These are phyloP conservation scores for Perognathus longimembris DNA, from an alignment of 2,113 vertebrate genomes.

Conservation along the genomic window DNA sequence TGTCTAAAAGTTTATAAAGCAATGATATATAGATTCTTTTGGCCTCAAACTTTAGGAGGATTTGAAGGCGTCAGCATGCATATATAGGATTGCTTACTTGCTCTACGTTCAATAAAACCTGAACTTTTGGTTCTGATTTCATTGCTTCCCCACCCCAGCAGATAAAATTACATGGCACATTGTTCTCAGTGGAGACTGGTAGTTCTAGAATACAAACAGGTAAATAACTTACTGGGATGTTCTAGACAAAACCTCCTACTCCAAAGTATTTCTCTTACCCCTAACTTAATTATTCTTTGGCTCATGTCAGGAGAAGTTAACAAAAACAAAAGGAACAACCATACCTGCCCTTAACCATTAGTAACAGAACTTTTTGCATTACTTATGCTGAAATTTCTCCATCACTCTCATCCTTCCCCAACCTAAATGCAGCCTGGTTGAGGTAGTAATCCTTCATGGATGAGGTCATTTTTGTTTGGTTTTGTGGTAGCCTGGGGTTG, in stretches of 20 bases:
- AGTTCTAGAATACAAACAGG: neutral
- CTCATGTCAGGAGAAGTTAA: neutral
- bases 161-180: neutral
- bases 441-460: too few species aligned
- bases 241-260: neutral
- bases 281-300: neutral
- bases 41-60: neutral
- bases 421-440: neutral
- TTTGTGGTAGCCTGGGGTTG: too few species aligned
- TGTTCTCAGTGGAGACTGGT: neutral
- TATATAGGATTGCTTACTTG: too few species aligned
- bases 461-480: too few species aligned
- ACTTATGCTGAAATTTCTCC: neutral
- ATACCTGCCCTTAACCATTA: neutral
- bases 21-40: neutral
- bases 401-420: neutral
- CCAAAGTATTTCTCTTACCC: neutral
- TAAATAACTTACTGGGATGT: neutral
- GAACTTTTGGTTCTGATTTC: neutral
- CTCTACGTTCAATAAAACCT: neutral
- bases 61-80: neutral
- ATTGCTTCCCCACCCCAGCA: neutral
- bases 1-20: constrained; percentile 1
- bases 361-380: neutral
- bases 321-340: neutral